Percentiles rank a stretch among this genome's conserved stretches.
These are phyloP conservation scores for Excalfactoria chinensis DNA, from an alignment of 2,113 vertebrate species.

Conservation along the genomic window DNA sequence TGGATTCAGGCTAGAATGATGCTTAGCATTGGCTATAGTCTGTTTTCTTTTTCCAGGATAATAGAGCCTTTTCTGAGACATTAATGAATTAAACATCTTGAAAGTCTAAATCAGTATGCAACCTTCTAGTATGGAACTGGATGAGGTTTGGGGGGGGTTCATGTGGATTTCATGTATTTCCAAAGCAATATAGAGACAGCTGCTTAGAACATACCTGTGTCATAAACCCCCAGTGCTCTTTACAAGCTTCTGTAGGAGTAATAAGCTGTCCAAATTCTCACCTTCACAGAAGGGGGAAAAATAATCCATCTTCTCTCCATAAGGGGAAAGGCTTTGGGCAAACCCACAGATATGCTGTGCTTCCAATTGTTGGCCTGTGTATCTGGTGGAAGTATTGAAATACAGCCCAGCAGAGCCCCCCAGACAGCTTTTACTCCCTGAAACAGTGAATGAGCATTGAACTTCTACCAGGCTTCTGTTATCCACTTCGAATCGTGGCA, in stretches of 20 bases:
- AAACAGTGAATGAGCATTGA: constrained; percentile 45
- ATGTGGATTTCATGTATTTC: neutral
- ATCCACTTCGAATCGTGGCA: constrained; percentile 34
- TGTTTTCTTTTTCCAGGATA: neutral
- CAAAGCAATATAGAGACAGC: neutral
- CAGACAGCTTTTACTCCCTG: constrained; percentile 21
- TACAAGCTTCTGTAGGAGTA: neutral
- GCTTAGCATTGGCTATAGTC: neutral
- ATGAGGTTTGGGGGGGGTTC: neutral
- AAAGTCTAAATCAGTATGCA: neutral
- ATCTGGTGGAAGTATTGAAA: constrained; percentile 47
- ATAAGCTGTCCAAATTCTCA: neutral
- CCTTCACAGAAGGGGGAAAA: neutral
- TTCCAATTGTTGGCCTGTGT: constrained; percentile 32
- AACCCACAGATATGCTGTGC: neutral
- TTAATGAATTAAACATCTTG: constrained; percentile 12
- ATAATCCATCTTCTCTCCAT: neutral
- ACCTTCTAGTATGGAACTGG: neutral
- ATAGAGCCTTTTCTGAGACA: neutral
- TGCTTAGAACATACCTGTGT: neutral
- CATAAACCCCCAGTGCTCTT: neutral
- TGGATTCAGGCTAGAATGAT: neutral
- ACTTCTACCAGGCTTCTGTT: constrained; percentile 32
- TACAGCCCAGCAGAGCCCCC: neutral
- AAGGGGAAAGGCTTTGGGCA: neutral